Conservation (phyloP, 37 sponge, comb jelly and placozoan genomes). For the Spongia lamella region DNA sequence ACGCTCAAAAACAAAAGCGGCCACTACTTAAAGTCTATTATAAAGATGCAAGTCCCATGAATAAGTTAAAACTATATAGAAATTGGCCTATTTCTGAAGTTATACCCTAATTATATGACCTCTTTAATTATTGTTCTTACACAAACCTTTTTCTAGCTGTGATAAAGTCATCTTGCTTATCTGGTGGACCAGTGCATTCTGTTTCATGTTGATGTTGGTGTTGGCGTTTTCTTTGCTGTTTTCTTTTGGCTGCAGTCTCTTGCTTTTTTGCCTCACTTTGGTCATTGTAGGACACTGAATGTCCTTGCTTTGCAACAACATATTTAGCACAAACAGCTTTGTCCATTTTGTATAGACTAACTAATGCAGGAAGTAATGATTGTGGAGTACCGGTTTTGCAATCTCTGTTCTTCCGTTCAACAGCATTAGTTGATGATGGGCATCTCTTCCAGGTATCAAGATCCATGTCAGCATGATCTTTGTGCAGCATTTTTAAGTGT, state of each 20-base stretch:
- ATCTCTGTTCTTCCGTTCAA: constrained; percentile 20
- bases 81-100: too few species aligned
- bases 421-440: constrained; percentile 29
- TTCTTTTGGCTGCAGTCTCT: not conserved
- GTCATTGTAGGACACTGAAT: not conserved
- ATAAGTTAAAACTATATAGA: too few species aligned
- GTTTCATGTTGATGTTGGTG: not conserved
- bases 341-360: not conserved
- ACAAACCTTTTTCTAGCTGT: not conserved
- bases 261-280: not conserved
- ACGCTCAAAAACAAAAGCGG: too few species aligned
- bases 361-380: not conserved
- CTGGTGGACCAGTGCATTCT: not conserved
- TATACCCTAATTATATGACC: too few species aligned
- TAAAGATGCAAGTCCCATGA: too few species aligned
- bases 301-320: not conserved
- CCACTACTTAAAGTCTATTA: too few species aligned
- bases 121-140: too few species aligned
- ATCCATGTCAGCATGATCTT: constrained; percentile 16
- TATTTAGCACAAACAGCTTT: constrained; percentile 13
- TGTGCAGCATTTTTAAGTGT: constrained; percentile 18
- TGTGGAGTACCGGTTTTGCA: constrained; percentile 8
- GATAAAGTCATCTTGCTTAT: not conserved
- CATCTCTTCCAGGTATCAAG: constrained; percentile 9
- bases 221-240: not conserved